Percentiles rank a stretch among this genome's conserved stretches.
phyloP scores from a whole-genome alignment of 2,888 invertebrate species.

The Mantis religiosa region DNA sequence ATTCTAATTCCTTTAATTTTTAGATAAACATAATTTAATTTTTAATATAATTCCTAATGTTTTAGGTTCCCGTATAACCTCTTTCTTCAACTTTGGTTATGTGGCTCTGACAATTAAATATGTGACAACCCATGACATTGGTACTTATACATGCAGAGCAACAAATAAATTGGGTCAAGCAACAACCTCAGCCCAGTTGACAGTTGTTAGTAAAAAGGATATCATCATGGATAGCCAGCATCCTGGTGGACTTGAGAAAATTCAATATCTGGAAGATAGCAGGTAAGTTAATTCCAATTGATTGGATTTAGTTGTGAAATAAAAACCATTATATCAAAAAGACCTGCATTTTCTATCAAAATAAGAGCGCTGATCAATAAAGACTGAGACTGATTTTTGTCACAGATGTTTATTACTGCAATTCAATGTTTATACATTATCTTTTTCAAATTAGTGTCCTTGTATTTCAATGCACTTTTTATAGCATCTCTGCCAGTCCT shows the following conservation, averaged over 20 bases:
- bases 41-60: neutral
- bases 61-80: slow-evolving; percentile 78
- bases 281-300: slow-evolving; percentile 34
- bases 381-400: no score
- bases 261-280: slow-evolving; percentile 80
- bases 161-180: slow-evolving; percentile 85
- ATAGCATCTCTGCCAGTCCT: no score
- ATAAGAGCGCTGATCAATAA: no score
- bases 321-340: no score
- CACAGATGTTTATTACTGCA: no score
- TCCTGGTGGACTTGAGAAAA: slow-evolving; percentile 86
- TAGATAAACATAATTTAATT: neutral
- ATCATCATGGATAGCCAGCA: slow-evolving; percentile 87
- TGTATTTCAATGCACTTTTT: no score
- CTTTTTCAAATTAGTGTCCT: no score
- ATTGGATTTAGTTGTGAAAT: no score
- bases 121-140: slow-evolving; percentile 84
- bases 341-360: no score
- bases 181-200: slow-evolving; percentile 73
- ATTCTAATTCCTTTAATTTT: neutral
- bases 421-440: no score
- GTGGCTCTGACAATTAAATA: slow-evolving; percentile 91
- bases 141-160: slow-evolving; percentile 83
- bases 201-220: slow-evolving; percentile 80
- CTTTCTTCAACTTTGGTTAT: slow-evolving; percentile 92